Evolutionary conservation across 2,797 vertebrate genomes (phyloP).

Genomic region (Melanotaenia nigrans): DNA sequence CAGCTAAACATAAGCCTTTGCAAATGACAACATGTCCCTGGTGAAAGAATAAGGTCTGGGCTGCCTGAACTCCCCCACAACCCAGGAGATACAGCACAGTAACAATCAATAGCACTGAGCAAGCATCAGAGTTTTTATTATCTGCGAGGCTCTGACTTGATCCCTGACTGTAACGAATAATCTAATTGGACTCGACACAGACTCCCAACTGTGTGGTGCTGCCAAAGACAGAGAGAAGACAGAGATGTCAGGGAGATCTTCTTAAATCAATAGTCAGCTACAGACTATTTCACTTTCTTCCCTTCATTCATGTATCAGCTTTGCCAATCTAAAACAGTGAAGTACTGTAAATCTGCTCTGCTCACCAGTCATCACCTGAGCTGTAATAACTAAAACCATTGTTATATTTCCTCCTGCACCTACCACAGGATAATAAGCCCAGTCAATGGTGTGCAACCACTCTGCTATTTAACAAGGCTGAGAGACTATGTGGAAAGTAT

Average conservation of each 20-base stretch:
- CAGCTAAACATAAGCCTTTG: slow-evolving; percentile 39
- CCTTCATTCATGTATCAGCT: slow-evolving; percentile 33
- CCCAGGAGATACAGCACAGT: slow-evolving; percentile 42
- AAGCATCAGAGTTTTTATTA: slow-evolving; percentile 69
- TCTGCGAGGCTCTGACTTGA: slow-evolving; percentile 56
- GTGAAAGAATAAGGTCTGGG: slow-evolving; percentile 41
- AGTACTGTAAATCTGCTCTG: slow-evolving; percentile 12
- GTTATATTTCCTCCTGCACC: slow-evolving; percentile 20
- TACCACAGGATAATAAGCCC: not conserved
- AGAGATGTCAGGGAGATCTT: slow-evolving; percentile 53
- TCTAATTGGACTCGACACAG: slow-evolving; percentile 73
- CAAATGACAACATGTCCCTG: slow-evolving; percentile 44
- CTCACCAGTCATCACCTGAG: slow-evolving; percentile 31
- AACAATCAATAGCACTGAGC: slow-evolving; percentile 73
- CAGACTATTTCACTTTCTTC: slow-evolving; percentile 36
- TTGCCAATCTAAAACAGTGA: slow-evolving; percentile 12
- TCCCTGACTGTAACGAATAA: slow-evolving; percentile 57
- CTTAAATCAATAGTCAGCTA: slow-evolving; percentile 68
- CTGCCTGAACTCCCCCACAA: slow-evolving; percentile 30
- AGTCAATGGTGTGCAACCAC: slow-evolving; percentile 11
- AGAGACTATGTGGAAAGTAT: slow-evolving; percentile 41
- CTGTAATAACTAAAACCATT: slow-evolving; percentile 6
- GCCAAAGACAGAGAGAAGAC: slow-evolving; percentile 59
- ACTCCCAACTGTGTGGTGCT: slow-evolving; percentile 62
- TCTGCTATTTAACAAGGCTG: slow-evolving; percentile 5